Evolutionary conservation across 2,113 vertebrate genomes (phyloP).

Genomic region (Bambusicola thoracicus): DNA sequence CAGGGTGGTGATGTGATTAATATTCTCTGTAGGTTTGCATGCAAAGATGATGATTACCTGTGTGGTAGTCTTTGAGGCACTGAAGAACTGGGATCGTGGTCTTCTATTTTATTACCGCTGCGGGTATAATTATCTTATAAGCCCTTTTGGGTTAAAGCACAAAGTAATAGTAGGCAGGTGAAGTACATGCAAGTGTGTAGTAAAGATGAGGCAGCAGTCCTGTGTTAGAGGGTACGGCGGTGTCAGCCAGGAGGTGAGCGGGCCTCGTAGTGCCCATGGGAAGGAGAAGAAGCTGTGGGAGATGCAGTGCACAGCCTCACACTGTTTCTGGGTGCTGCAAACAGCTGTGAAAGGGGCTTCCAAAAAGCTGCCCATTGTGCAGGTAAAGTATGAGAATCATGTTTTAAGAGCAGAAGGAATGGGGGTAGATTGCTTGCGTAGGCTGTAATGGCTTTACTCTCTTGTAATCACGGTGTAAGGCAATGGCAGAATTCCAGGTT

Average conservation of each 20-base stretch:
- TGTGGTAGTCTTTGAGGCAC: not conserved
- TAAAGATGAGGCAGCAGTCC: not conserved
- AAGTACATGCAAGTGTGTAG: accelerated
- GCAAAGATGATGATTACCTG: not conserved
- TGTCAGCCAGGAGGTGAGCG: accelerated
- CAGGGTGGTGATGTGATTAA: not conserved
- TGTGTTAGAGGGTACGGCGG: accelerated
- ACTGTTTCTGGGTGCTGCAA: too few species aligned
- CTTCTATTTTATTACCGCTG: not conserved
- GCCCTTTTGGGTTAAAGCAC: not conserved
- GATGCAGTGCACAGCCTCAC: too few species aligned
- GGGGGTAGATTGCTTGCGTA: not conserved
- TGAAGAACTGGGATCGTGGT: not conserved
- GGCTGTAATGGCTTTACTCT: not conserved
- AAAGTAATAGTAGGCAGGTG: not conserved
- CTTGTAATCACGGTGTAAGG: not conserved
- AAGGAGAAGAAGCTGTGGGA: not conserved
- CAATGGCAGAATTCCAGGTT: not conserved
- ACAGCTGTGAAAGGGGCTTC: too few species aligned
- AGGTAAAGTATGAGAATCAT: too few species aligned
- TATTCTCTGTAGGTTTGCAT: not conserved
- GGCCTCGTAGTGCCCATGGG: too few species aligned
- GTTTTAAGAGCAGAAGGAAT: too few species aligned
- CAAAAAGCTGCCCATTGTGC: too few species aligned
- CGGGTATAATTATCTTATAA: not conserved